phyloP scores from a whole-genome alignment of 2,888 invertebrate species.

The Nymphalis urticae region DNA sequence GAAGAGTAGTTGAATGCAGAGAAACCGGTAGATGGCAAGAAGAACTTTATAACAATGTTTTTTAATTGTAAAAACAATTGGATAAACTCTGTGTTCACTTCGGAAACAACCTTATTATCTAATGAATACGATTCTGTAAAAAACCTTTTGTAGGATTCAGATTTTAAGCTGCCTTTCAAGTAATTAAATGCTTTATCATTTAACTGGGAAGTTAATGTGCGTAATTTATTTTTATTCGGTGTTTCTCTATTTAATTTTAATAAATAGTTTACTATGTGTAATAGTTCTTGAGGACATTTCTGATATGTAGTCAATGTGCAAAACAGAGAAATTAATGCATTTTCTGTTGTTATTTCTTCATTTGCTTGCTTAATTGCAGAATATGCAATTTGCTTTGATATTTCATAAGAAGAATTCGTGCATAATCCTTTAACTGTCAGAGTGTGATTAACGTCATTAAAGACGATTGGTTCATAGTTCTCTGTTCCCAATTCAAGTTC shows the following conservation, averaged over 20 bases:
- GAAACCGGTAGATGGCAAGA: slow-evolving; percentile 49
- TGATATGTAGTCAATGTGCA: slow-evolving; percentile 58
- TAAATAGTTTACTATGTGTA: slow-evolving; percentile 46
- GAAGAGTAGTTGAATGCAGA: slow-evolving; percentile 77
- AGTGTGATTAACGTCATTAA: slow-evolving; percentile 53
- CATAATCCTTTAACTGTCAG: slow-evolving; percentile 73
- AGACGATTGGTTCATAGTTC: slow-evolving; percentile 38
- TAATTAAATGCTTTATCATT: slow-evolving; percentile 50
- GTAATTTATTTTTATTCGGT: slow-evolving; percentile 35
- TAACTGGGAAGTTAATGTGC: slow-evolving; percentile 41
- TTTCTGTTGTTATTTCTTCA: slow-evolving; percentile 33
- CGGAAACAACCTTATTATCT: slow-evolving; percentile 41
- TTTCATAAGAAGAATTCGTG: slow-evolving; percentile 73
- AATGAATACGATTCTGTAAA: slow-evolving; percentile 54
- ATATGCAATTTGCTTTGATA: slow-evolving; percentile 80
- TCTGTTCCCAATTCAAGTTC: slow-evolving; percentile 48
- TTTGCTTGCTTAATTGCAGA: slow-evolving; percentile 53
- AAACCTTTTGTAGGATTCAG: slow-evolving; percentile 54
- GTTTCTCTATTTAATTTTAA: slow-evolving; percentile 44
- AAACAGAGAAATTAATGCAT: slow-evolving; percentile 45
- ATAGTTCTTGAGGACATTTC: slow-evolving; percentile 52
- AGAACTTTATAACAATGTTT: slow-evolving; percentile 44
- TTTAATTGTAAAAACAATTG: slow-evolving; percentile 70
- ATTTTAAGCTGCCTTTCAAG: slow-evolving; percentile 39
- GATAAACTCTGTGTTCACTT: slow-evolving; percentile 67